Evolutionary conservation across 2,113 vertebrate species (phyloP).

Genomic region (Ursus arctos): DNA sequence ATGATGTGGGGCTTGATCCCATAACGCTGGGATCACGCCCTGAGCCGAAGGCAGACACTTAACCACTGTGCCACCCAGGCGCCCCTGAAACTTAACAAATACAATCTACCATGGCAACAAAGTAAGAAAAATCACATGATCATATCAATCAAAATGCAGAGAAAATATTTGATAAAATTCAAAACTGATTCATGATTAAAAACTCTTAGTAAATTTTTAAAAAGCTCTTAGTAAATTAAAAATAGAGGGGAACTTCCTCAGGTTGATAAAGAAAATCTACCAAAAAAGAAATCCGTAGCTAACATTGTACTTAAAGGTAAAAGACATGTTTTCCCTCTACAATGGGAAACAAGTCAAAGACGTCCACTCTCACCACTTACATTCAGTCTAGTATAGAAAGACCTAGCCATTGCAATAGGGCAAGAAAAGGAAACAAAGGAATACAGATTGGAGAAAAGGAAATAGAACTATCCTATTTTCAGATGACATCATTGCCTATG

Average conservation of each 20-base stretch:
- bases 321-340: not conserved
- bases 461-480: not conserved
- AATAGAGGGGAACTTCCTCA: not conserved
- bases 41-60: too few species aligned
- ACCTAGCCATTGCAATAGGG: not conserved
- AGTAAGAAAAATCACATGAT: not conserved
- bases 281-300: not conserved
- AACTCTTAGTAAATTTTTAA: not conserved
- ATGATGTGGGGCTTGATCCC: too few species aligned
- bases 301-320: not conserved
- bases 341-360: not conserved
- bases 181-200: not conserved
- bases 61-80: too few species aligned
- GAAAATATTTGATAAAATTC: constrained; percentile 14
- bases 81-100: constrained; percentile 5
- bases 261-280: not conserved
- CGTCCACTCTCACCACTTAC: not conserved
- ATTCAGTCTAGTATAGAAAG: not conserved
- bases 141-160: not conserved
- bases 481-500: not conserved
- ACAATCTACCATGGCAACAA: not conserved
- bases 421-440: not conserved
- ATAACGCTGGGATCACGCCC: too few species aligned
- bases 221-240: not conserved
- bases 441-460: not conserved